Percentiles rank a stretch among this genome's conserved stretches.
These are phyloP conservation scores for Parnassius orleans DNA, from an alignment of 2,888 invertebrate species.

Conservation along the genomic window DNA sequence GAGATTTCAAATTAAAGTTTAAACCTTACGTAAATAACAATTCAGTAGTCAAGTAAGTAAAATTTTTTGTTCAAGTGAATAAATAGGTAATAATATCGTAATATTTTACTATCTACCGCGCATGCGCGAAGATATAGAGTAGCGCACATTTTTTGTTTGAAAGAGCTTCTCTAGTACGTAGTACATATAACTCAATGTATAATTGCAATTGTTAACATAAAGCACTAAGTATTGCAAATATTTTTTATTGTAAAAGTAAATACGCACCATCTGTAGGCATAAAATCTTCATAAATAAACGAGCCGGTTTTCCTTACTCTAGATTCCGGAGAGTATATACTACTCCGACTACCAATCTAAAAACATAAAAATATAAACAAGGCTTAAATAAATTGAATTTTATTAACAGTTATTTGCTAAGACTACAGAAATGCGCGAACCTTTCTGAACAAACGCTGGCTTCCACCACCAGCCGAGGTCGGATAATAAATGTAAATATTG, in stretches of 20 bases:
- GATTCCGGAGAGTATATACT: slow-evolving; percentile 99
- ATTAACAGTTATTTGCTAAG: not conserved
- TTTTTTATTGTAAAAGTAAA: slow-evolving; percentile 1
- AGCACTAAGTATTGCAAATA: not conserved
- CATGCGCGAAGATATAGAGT: too few relatives aligned
- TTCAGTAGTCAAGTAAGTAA: too few relatives aligned
- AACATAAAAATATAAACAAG: not conserved
- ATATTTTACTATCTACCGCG: too few relatives aligned
- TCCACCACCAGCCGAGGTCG: slow-evolving; percentile 98
- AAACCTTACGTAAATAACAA: too few relatives aligned
- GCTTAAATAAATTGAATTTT: too few relatives aligned
- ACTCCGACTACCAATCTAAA: slow-evolving; percentile 97
- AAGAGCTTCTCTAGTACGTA: too few relatives aligned
- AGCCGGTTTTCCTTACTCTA: slow-evolving; percentile 97
- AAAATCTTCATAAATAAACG: slow-evolving; percentile 99
- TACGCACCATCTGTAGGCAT: slow-evolving; percentile 98
- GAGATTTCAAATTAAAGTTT: too few relatives aligned
- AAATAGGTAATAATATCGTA: too few relatives aligned
- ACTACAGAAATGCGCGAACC: slow-evolving; percentile 71
- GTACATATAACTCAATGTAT: too few relatives aligned
- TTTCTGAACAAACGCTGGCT: slow-evolving; percentile 98
- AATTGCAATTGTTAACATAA: too few relatives aligned
- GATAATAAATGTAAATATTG: slow-evolving; percentile 99
- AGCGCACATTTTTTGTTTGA: too few relatives aligned
- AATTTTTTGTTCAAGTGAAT: too few relatives aligned